These are phyloP conservation scores for Gymnoscelis rufifasciata DNA, from an alignment of 2,888 invertebrate genomes.

Conservation along the genomic window DNA sequence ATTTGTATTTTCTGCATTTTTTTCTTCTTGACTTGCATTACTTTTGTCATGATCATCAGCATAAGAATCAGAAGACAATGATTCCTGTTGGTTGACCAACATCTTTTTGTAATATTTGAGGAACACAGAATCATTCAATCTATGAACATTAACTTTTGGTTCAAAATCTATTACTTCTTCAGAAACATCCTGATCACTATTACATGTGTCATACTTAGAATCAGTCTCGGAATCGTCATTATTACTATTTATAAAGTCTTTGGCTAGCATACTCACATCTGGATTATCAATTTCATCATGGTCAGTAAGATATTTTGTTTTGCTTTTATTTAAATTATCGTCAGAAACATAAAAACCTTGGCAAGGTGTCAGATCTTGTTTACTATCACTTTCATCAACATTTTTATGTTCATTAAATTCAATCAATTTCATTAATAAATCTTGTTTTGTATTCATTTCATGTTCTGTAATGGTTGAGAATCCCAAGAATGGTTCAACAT, in stretches of 20 bases:
- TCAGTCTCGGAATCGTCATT: conserved; percentile 32
- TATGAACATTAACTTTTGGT: conserved; percentile 47
- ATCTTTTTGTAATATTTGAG: conserved; percentile 43
- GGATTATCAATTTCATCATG: neutral
- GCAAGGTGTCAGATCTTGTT: neutral
- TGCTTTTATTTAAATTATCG: conserved; percentile 4
- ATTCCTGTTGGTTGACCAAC: conserved; percentile 2
- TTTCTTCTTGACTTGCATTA: neutral
- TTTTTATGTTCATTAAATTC: conserved; percentile 8
- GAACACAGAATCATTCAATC: conserved; percentile 50
- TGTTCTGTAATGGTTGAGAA: conserved; percentile 33
- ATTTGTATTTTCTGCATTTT: conserved; percentile 1
- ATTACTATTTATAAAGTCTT: conserved; percentile 6
- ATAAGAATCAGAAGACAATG: conserved; percentile 1
- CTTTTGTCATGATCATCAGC: conserved; percentile 6
- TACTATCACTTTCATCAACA: neutral
- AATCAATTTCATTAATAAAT: conserved; percentile 4
- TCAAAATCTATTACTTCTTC: conserved; percentile 26
- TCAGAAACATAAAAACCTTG: no score
- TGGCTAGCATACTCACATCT: conserved; percentile 8
- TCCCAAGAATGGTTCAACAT: conserved; percentile 47
- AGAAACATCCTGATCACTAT: conserved; percentile 42
- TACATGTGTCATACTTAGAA: conserved; percentile 62
- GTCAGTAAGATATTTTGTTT: neutral
- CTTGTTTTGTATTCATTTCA: conserved; percentile 5